Percentiles rank a stretch among this genome's conserved stretches.
phyloP scores from a whole-genome alignment of 2,797 vertebrate genomes.

The Leuciscus waleckii region DNA sequence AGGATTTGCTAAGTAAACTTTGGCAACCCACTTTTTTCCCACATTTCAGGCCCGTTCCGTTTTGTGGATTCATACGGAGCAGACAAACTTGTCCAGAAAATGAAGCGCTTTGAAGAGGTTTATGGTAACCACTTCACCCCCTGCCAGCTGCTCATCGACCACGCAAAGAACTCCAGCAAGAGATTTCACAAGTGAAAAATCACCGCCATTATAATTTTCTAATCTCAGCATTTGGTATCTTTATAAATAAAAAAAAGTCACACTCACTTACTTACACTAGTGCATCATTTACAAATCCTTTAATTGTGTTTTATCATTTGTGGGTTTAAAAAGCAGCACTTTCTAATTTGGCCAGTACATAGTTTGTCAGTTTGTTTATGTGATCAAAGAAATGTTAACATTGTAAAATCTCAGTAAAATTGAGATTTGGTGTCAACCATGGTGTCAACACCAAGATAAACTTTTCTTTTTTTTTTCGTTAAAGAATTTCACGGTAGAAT shows the following conservation, averaged over 20 bases:
- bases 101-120: conserved; percentile 81
- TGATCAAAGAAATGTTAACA: neutral
- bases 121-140: conserved; percentile 86
- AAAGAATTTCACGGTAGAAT: neutral
- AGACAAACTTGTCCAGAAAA: conserved; percentile 79
- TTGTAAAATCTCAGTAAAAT: neutral
- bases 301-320: neutral
- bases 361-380: neutral
- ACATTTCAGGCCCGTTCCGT: conserved; percentile 82
- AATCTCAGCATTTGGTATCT: neutral
- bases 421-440: neutral
- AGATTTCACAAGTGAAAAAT: conserved; percentile 79
- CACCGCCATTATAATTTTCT: neutral
- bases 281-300: neutral
- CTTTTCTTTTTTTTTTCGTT: neutral
- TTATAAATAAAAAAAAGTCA: neutral
- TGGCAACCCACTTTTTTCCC: neutral
- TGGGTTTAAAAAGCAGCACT: neutral
- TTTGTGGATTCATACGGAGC: conserved; percentile 81
- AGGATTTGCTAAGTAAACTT: neutral
- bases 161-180: conserved; percentile 81
- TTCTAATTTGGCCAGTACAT: conserved; percentile 4
- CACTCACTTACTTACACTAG: neutral
- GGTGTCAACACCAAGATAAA: neutral
- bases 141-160: conserved; percentile 85